Evolutionary conservation across 2,113 vertebrate genomes (phyloP).

Genomic region (Mormoops blainvillei): DNA sequence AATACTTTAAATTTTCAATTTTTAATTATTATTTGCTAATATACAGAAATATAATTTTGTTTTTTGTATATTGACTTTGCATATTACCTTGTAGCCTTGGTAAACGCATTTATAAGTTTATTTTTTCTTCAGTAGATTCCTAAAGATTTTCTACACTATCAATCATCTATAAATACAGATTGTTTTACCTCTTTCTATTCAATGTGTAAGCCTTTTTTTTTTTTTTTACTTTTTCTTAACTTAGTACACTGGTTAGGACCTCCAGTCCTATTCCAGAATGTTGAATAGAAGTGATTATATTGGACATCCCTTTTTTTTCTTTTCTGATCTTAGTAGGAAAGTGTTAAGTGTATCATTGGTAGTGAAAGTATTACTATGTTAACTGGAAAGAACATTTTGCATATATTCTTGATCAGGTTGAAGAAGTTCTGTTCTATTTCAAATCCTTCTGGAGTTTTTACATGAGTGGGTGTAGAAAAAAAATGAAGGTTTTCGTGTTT

Average conservation of each 20-base stretch:
- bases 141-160: not conserved
- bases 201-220: not conserved
- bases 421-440: not conserved
- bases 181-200: not conserved
- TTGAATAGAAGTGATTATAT: not conserved
- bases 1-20: not conserved
- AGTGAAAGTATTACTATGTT: not conserved
- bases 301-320: not conserved
- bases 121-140: not conserved
- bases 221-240: not conserved
- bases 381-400: not conserved
- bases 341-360: not conserved
- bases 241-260: not conserved
- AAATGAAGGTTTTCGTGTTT: too few species aligned
- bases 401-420: not conserved
- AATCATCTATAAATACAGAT: not conserved
- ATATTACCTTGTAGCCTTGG: not conserved
- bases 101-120: not conserved
- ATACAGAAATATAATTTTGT: not conserved
- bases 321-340: not conserved
- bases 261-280: not conserved
- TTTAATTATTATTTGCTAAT: not conserved
- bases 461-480: not conserved
- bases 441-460: not conserved
- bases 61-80: not conserved